Conservation (phyloP, 1,140 invertebrate genomes). For the Amyelois transitella region DNA sequence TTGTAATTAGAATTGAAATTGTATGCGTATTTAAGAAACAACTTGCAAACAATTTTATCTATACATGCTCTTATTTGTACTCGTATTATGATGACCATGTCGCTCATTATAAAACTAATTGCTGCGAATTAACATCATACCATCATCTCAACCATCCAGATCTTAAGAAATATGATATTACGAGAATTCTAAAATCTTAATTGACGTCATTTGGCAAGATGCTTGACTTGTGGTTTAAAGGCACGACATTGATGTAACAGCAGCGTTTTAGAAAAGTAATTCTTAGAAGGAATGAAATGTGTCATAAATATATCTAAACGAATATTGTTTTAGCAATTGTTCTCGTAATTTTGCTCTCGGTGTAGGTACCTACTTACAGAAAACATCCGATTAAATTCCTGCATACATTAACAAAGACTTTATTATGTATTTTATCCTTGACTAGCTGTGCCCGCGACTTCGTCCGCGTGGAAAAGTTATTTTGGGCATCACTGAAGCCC, state of each 20-base stretch:
- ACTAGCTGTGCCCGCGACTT: too few relatives aligned
- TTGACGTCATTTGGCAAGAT: background rate
- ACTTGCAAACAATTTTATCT: background rate
- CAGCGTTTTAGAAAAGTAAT: too few relatives aligned
- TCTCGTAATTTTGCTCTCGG: too few relatives aligned
- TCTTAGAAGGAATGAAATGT: background rate
- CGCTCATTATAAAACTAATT: background rate
- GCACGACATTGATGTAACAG: background rate
- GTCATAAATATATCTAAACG: background rate
- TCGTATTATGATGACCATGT: too few relatives aligned
- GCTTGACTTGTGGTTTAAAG: background rate
- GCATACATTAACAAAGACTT: background rate
- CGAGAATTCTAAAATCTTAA: background rate
- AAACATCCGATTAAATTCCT: background rate
- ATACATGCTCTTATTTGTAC: background rate
- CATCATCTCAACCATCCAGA: background rate
- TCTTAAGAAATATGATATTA: background rate
- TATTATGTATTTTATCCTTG: too few relatives aligned
- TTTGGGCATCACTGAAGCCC: too few relatives aligned
- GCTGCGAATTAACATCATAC: background rate
- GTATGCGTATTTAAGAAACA: background rate
- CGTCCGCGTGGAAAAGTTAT: too few relatives aligned
- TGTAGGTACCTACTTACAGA: background rate
- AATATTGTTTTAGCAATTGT: background rate
- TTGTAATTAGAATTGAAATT: too few relatives aligned